phyloP scores from a whole-genome alignment of 2,113 vertebrate species.

The Ochotona curzoniae region DNA sequence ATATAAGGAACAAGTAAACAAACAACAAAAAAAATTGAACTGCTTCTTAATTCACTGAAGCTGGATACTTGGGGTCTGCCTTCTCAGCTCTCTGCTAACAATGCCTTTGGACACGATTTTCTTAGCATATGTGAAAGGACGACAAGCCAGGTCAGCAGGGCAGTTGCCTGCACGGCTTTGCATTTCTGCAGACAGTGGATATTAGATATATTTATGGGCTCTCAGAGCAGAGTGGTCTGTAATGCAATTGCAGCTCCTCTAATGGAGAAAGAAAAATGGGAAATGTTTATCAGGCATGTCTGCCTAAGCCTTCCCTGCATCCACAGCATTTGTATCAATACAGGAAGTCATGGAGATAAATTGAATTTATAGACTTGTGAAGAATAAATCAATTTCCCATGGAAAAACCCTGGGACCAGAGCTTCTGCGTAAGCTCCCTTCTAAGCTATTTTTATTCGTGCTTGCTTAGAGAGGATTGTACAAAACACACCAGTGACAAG shows the following conservation, averaged over 20 bases:
- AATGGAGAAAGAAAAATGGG: slow-evolving; percentile 92
- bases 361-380: slow-evolving; percentile 91
- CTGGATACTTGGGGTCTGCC: slow-evolving; percentile 64
- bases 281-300: slow-evolving; percentile 86
- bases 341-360: slow-evolving; percentile 92
- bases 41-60: slow-evolving; percentile 16
- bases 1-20: neutral
- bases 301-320: slow-evolving; percentile 84
- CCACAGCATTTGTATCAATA: slow-evolving; percentile 90
- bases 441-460: slow-evolving; percentile 74
- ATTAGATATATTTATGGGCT: slow-evolving; percentile 92
- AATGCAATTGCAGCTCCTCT: slow-evolving; percentile 93
- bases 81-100: slow-evolving; percentile 65
- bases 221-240: slow-evolving; percentile 88
- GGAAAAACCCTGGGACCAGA: slow-evolving; percentile 87
- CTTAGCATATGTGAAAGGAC: slow-evolving; percentile 73
- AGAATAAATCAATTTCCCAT: slow-evolving; percentile 91
- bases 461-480: slow-evolving; percentile 63
- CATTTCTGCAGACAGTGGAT: slow-evolving; percentile 85
- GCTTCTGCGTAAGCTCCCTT: slow-evolving; percentile 81
- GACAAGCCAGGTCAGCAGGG: slow-evolving; percentile 82
- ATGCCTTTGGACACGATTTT: slow-evolving; percentile 62
- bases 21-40: neutral
- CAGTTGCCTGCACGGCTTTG: slow-evolving; percentile 82
- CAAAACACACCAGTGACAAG: slow-evolving; percentile 65